Evolutionary conservation across 2,797 vertebrate genomes (phyloP).

Genomic region (Buceros bicornis): DNA sequence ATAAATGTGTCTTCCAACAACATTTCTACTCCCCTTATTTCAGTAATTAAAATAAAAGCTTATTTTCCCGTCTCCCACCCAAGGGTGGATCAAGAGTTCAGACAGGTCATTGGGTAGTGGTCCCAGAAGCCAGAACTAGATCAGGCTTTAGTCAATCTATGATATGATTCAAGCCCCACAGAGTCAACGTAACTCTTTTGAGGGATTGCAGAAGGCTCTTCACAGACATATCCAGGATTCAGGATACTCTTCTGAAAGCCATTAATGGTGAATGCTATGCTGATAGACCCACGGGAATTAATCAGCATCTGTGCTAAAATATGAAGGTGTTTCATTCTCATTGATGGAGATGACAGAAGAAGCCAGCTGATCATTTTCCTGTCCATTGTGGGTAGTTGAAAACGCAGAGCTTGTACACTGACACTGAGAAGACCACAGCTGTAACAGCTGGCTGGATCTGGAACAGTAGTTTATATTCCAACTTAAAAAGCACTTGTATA

Average conservation of each 20-base stretch:
- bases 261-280: neutral
- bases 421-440: neutral
- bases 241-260: neutral
- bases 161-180: neutral
- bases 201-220: neutral
- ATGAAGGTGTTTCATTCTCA: neutral
- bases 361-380: neutral
- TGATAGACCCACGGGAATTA: neutral
- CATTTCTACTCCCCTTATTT: neutral
- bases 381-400: neutral
- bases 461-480: neutral
- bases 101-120: accelerated
- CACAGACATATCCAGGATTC: neutral
- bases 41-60: neutral
- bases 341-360: neutral
- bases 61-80: neutral
- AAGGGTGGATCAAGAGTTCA: neutral
- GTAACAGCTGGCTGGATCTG: neutral
- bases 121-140: neutral
- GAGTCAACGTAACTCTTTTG: neutral
- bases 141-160: neutral
- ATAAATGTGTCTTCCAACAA: neutral
- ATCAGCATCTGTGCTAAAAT: neutral
- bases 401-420: neutral
- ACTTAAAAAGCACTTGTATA: neutral